Evolutionary conservation across 2,888 invertebrate species (phyloP).

Genomic region (Chalcosyrphus nemorum): DNA sequence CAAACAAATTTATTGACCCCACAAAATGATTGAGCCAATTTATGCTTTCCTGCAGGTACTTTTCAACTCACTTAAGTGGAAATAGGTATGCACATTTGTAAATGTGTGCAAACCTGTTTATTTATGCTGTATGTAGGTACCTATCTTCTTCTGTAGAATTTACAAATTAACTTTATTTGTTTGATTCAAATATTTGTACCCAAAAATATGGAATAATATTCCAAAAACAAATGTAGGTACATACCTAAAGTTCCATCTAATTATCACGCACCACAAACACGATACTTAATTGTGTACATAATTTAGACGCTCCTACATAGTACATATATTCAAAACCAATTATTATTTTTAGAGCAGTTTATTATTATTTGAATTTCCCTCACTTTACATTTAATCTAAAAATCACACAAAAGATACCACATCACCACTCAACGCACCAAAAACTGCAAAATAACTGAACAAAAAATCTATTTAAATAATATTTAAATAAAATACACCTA

Average conservation of each 20-base stretch:
- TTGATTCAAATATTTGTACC: neutral
- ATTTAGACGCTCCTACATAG: too few species aligned
- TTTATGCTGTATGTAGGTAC: neutral
- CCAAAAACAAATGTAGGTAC: neutral
- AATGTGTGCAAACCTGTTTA: too few species aligned
- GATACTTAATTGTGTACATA: neutral
- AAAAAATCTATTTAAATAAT: neutral
- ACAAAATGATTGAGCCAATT: too few species aligned
- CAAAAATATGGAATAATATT: neutral
- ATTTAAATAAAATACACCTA: neutral
- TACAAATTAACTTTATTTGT: too few species aligned
- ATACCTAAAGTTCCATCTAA: neutral
- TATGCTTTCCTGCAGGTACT: too few species aligned
- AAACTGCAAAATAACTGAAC: neutral
- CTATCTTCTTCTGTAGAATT: neutral
- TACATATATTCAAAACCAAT: slow-evolving; percentile 3
- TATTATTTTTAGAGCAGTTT: too few species aligned
- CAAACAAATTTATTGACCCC: too few species aligned
- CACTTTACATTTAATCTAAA: slow-evolving; percentile 15
- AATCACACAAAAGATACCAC: slow-evolving; percentile 9
- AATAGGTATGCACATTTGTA: too few species aligned
- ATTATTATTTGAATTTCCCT: slow-evolving; percentile 3
- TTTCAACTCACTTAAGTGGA: too few species aligned
- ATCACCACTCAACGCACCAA: neutral
- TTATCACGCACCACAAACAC: neutral